Base-by-base conservation (phyloP, 2,888 invertebrate species). In the Sinohyriopsis cumingii region DNA sequence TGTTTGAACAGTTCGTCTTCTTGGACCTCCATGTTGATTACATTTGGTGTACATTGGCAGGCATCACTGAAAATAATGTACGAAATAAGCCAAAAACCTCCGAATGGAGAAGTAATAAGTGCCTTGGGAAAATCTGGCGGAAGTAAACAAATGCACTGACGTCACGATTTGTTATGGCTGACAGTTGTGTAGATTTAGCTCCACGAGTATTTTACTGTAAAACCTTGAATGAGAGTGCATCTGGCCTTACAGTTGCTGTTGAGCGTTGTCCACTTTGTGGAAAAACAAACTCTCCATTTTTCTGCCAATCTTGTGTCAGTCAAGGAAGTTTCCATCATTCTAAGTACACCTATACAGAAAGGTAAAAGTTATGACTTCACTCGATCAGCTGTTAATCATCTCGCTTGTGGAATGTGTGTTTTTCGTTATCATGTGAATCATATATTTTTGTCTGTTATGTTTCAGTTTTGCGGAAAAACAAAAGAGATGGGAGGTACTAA, bases 241-340 rank as follows among this genome's bases (percentile, higher is more conserved):
- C 73, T 45, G 78, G 76, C 5, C 60, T 81, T 12, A 72, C 68
- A 59, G 79, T 82, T 6, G 82, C 82, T 24, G 73, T 82, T 24
- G 82, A 82, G 69, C 72, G 81, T 28, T 82, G 82, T 65, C 82
- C 82, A n/a, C 66, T 82, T 25, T 82, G 82, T 72, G 69, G 69
- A 12, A 64, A 71, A 45, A 64, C 78, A 1, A 75, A 72, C 53
- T 59, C 73, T 60, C 79, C 78, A 57, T 81, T 80, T 71, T 76
- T 75, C 63, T 82, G 82, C 59, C 64, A 60, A 59, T 59, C 63
- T 22, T 84, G 84, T 75, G 76, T 83, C 7, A 79, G 77, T 59
- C 72, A 68, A 20, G 83, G 83, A 33, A 53, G 67, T n/a, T 84
- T 82, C 73, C 69, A 65, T 19, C 79, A 84, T 69, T 80, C 80